Evolutionary conservation across 1,140 invertebrate species (phyloP), one percentile per base, ranked within the genome.

Genomic region (Conus betulinus): DNA sequence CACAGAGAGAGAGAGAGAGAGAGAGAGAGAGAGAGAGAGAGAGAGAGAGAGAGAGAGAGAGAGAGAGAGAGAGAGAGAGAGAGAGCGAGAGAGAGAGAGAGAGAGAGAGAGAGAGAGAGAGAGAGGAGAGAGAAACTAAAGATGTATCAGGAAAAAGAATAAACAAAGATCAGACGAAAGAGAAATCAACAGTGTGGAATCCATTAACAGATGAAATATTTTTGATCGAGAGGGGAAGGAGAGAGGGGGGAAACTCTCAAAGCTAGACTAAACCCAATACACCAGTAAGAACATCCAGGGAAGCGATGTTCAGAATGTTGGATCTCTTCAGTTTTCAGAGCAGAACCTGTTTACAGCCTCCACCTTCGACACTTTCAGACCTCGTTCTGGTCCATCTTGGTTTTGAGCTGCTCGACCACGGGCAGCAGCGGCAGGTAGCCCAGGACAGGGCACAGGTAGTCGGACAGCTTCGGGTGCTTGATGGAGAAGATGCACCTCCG

Each of bases 1-100:
- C 52, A 84, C 52, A 84, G 84, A 85, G 84, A 85, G 55, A 85
- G 53, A 85, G 55, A 60, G 51, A 60, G 84, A 85, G 84, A 25
- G 84, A 85, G 84, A 60, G 84, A 85, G 84, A 85, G 67, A 71
- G 67, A 71, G 20, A 71, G 67, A 23, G 67, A 23, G 67, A 71
- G 67, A 23, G 67, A 71, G 67, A 71, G 67, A 71, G 67, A 71
- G 67, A 71, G 15, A 71, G 7, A 71, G 5, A 20, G 67, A 20
- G 15, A 71, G 67, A 20, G 15, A 71, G 67, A 71, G 13, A 71
- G 67, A 71, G 67, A 71, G 67, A 20, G 67, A 71, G 67, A 20
- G 67, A 20, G 15, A 13, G 53, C 4, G n/a, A 13, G n/a, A 13
- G 17, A 20, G 15, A 20, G 39, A 20, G 39, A 82, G 79, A 71